A percentile compares a stretch with the other conserved stretches of the same genome.
phyloP scores from a whole-genome alignment of 2,113 vertebrate genomes.

The Pteropus alecto region DNA sequence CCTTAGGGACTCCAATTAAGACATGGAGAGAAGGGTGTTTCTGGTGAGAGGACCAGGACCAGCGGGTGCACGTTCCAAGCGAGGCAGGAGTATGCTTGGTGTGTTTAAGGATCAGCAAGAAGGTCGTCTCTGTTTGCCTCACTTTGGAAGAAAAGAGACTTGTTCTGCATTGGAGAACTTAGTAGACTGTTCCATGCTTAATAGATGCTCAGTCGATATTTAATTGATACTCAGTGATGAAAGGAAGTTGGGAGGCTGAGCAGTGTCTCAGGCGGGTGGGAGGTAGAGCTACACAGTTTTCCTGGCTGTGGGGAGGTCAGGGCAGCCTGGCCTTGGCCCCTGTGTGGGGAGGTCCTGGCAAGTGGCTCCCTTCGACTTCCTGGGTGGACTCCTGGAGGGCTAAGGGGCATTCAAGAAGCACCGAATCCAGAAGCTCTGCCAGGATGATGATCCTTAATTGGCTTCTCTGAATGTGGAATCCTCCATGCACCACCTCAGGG shows the following conservation, averaged over 20 bases:
- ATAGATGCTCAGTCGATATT: background rate
- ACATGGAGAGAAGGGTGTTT: background rate
- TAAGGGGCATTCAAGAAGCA: background rate
- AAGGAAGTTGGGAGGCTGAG: background rate
- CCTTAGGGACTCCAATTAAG: background rate
- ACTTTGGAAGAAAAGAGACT: background rate
- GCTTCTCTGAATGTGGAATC: slow-evolving; percentile 61
- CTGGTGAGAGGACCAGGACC: background rate
- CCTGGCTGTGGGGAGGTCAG: background rate
- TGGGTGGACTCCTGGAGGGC: background rate
- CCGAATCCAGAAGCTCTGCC: background rate
- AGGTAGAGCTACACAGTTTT: background rate
- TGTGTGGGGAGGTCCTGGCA: background rate
- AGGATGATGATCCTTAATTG: slow-evolving; percentile 64
- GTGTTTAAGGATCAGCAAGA: background rate
- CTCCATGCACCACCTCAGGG: background rate
- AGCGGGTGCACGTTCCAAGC: background rate
- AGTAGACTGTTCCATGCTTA: background rate
- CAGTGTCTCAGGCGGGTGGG: background rate
- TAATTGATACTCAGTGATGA: background rate
- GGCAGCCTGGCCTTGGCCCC: background rate
- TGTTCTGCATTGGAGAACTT: background rate
- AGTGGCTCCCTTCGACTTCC: background rate
- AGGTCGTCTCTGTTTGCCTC: background rate
- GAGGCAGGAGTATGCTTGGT: background rate